phyloP scores from a whole-genome alignment of 2,888 invertebrate species.

The Luffia ferchaultella region DNA sequence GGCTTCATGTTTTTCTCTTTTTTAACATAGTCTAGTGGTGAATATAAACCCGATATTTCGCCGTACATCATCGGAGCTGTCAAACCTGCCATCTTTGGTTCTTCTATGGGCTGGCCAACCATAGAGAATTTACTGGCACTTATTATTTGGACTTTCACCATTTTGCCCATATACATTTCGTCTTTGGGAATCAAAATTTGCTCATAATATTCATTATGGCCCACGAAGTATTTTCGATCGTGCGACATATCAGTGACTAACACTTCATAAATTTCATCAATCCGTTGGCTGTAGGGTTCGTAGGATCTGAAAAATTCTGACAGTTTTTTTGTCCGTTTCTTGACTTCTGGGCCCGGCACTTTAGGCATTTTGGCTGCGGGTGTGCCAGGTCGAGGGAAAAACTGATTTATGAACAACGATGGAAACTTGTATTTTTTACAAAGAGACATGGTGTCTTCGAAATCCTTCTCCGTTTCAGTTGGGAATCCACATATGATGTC shows the following conservation, averaged over 20 bases:
- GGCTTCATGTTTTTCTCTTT: too few relatives aligned
- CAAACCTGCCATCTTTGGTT: conserved; percentile 61
- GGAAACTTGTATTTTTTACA: conserved; percentile 91
- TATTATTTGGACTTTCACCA: conserved; percentile 78
- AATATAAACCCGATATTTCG: conserved; percentile 57
- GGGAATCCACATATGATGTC: conserved; percentile 99
- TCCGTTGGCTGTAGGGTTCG: conserved; percentile 77
- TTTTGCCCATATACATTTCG: conserved; percentile 81
- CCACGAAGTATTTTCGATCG: conserved; percentile 90
- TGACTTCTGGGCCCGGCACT: conserved; percentile 88
- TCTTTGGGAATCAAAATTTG: conserved; percentile 85
- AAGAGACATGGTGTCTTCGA: conserved; percentile 84
- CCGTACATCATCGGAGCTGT: conserved; percentile 62
- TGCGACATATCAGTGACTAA: conserved; percentile 94
- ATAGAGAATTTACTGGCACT: conserved; percentile 80
- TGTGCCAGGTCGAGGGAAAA: conserved; percentile 95
- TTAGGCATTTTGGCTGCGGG: conserved; percentile 91
- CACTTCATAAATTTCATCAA: conserved; percentile 76
- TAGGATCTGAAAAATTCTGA: conserved; percentile 92
- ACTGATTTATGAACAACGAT: conserved; percentile 97
- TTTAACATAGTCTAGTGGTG: conserved; percentile 21
- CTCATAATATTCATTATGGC: conserved; percentile 95
- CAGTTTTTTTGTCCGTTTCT: conserved; percentile 85
- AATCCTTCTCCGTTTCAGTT: conserved; percentile 90
- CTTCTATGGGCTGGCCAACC: conserved; percentile 71